Evolutionary conservation across 1,140 invertebrate genomes (phyloP), one percentile per base, ranked within the genome.

Genomic region (Glossosoma conforme): DNA sequence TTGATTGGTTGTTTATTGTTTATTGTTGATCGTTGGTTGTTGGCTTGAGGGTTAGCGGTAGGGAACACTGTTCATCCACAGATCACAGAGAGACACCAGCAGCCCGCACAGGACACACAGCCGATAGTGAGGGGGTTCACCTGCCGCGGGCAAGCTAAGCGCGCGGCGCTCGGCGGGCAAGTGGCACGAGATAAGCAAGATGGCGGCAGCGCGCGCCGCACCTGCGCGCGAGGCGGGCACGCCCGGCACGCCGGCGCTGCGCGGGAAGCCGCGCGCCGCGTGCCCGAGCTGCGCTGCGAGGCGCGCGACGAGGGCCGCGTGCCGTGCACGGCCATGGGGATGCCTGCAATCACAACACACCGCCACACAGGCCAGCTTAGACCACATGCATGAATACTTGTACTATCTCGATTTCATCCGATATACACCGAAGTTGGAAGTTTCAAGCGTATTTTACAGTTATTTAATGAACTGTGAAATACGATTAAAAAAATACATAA

Each of bases 181-280:
- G 75, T 86, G 86, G 76, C 84, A 87, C 77, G 87, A 89, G 78
- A 89, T 87, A 76, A 90, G 84, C 84, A 89, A 87, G 83, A 90
- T 88, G 83, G 86, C 86, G 70, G 86, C 87, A 74, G 85, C 81
- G 70, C 86, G 83, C 72, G 87, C 87, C 80, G 86, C 86, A 87
- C 86, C 86, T 89, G 86, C 85, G 75, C 86, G 80, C 60, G 85
- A 87, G 56, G 84, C 80, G 25, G 83, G 77, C 59, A 80, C 81
- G 41, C 78, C 74, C 43, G 62, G 58, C 42, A 70, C 65, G 54
- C 68, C 69, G 59, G 77, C 76, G 52, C 79, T 79, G 60, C 82
- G 81, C 17, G 81, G 76, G 52, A 75, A 50, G 77, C 74, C 57
- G 77, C 77, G 56, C 72, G 68, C 60, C 77, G 82, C 57, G 75